These are phyloP conservation scores for Dynastes maya DNA, from an alignment of 2,888 invertebrate species.

Conservation along the genomic window DNA sequence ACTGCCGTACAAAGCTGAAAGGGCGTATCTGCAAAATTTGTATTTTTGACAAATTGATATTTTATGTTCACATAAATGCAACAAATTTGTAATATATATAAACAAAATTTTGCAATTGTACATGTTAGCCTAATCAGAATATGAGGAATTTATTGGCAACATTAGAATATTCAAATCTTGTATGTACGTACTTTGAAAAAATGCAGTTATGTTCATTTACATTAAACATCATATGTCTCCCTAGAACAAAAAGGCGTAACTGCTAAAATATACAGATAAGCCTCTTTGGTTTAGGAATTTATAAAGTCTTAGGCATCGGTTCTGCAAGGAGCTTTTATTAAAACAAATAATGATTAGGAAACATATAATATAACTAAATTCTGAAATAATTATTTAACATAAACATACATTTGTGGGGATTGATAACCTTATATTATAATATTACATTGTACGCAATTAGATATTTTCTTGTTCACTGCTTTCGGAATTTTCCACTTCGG, in stretches of 20 bases:
- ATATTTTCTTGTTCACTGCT: neutral
- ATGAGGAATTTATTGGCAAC: neutral
- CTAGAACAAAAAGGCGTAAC: neutral
- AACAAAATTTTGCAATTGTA: neutral
- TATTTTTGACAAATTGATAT: too few species aligned
- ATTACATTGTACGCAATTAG: neutral
- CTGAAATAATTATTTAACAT: neutral
- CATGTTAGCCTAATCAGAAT: neutral
- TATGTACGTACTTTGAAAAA: neutral
- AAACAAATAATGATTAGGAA: neutral
- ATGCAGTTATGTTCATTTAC: neutral
- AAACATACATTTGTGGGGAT: neutral
- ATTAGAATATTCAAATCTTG: neutral
- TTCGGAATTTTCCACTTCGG: neutral
- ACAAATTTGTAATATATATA: too few species aligned
- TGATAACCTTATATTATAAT: neutral
- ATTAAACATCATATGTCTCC: neutral
- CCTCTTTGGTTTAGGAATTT: neutral
- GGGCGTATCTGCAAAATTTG: too few species aligned
- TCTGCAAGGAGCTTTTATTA: neutral
- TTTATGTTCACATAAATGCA: too few species aligned
- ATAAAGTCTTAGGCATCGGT: neutral
- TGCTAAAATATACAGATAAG: neutral
- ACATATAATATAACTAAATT: neutral
- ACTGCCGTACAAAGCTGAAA: too few species aligned